Base-by-base conservation (phyloP, 1,140 invertebrate species). In the Drosophila nigrodunni region DNA sequence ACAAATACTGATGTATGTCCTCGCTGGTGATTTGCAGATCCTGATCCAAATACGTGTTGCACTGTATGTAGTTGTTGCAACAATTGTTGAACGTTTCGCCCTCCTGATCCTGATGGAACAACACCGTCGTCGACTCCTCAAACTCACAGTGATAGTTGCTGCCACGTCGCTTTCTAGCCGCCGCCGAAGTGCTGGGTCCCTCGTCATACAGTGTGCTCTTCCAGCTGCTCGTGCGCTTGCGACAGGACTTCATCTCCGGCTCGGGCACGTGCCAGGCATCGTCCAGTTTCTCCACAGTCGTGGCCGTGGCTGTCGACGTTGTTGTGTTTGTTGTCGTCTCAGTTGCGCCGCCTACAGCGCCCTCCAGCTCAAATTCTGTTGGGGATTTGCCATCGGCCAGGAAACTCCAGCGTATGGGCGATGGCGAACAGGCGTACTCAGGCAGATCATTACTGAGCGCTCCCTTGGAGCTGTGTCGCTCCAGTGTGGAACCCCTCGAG, bases 21-120 rank as follows among this genome's bases (percentile, higher is more conserved):
- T 92, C 91, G 68, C 91, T 92, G 71, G 91, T 92, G 6, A 92
- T 92, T 67, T 92, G 91, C 66, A 92, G 74, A 47, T 92, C 91
- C 76, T 92, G 91, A 60, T 92, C 91, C 61, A 92, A 41, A 62
- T 92, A 92, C 30, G 89, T 86, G 60, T 92, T 92, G 78, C 91
- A 92, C 60, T 92, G 91, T 54, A 92, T 80, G 41, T 92, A 92
- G 43, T 92, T 92, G 76, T 87, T 92, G 74, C 91, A 92, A 41
- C 91, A 92, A 18, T 92, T 92, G 73, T 92, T 92, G 52, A 66
- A 92, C 8, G 89, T 66, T 57, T 92, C 91, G 0, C 90, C 91
- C 37, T 74, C 91, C 25, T 77, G 80, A 25, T 88, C 82, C 73
- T 92, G 91, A 60, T 92, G 91, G 68, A 91, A 92, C 46, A 92